phyloP scores from a whole-genome alignment of 2,888 invertebrate genomes.

The Melieria omissa region DNA sequence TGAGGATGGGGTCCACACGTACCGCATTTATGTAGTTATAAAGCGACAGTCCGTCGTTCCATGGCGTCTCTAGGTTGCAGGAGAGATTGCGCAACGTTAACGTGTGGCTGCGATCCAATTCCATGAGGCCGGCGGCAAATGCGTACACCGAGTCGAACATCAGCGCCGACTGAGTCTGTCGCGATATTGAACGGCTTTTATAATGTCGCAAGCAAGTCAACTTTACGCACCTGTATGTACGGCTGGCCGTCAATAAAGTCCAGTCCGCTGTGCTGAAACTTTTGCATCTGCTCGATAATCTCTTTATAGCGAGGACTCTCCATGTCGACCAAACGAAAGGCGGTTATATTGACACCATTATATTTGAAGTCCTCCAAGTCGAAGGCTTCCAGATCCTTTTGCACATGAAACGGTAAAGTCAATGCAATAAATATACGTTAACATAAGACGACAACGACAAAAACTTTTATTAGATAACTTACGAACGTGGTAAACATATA shows the following conservation, averaged over 20 bases:
- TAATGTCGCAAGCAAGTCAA: too few relatives aligned
- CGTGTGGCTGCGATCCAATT: slow-evolving; percentile 77
- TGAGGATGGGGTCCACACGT: slow-evolving; percentile 54
- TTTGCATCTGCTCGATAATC: slow-evolving; percentile 85
- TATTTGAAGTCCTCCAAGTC: slow-evolving; percentile 92
- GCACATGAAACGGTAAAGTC: neutral
- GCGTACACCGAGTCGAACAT: slow-evolving; percentile 88
- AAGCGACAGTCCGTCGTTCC: slow-evolving; percentile 81
- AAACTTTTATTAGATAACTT: slow-evolving; percentile 68
- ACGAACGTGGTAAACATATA: slow-evolving; percentile 96
- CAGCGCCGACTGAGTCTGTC: slow-evolving; percentile 84
- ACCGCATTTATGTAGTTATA: slow-evolving; percentile 82
- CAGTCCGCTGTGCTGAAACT: slow-evolving; percentile 83
- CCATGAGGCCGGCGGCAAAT: slow-evolving; percentile 80
- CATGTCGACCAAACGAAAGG: slow-evolving; percentile 87
- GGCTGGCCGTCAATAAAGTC: slow-evolving; percentile 77
- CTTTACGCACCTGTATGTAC: slow-evolving; percentile 76
- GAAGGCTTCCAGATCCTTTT: slow-evolving; percentile 85
- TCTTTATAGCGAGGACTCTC: slow-evolving; percentile 80
- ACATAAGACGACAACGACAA: neutral
- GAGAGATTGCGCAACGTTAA: slow-evolving; percentile 80
- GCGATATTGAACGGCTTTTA: neutral
- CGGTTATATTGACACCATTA: slow-evolving; percentile 95
- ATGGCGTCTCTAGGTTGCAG: slow-evolving; percentile 81
- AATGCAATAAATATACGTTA: neutral